Conservation (phyloP, 2,113 vertebrate genomes). For the Craseonycteris thonglongyai region DNA sequence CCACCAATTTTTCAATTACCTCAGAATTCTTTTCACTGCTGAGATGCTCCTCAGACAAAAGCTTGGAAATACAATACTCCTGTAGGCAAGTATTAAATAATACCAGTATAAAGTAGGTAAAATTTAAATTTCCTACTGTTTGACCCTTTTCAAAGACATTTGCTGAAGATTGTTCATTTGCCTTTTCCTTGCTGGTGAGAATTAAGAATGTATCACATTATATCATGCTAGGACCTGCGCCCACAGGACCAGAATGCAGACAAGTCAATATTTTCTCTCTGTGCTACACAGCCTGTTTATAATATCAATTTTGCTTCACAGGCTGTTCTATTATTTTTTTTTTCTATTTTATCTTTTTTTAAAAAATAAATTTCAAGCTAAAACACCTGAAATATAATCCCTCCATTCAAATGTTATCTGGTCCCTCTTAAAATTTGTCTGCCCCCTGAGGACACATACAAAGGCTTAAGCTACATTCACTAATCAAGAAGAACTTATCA, state of each 20-base stretch:
- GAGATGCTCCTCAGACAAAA: background rate
- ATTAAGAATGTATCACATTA: slow-evolving; percentile 8
- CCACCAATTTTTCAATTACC: slow-evolving; percentile 11
- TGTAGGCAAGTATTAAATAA: slow-evolving; percentile 10
- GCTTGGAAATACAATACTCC: slow-evolving; percentile 44
- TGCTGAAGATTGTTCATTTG: slow-evolving; percentile 45
- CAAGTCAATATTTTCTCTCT: slow-evolving; percentile 46
- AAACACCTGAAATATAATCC: slow-evolving; percentile 74
- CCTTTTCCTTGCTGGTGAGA: slow-evolving; percentile 58
- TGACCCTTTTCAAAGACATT: slow-evolving; percentile 55
- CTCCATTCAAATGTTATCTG: slow-evolving; percentile 68
- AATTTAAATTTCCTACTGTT: background rate
- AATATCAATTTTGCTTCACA: slow-evolving; percentile 46
- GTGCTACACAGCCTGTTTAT: slow-evolving; percentile 54
- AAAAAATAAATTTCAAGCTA: slow-evolving; percentile 73
- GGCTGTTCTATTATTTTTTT: slow-evolving; percentile 62
- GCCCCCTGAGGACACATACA: slow-evolving; percentile 64
- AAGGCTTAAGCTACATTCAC: slow-evolving; percentile 63
- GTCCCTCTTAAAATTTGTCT: slow-evolving; percentile 68
- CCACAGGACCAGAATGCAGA: slow-evolving; percentile 59
- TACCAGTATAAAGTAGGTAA: slow-evolving; percentile 27
- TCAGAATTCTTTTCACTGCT: slow-evolving; percentile 58
- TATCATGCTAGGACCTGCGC: slow-evolving; percentile 43
- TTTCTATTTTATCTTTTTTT: slow-evolving; percentile 64
- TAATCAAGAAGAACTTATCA: slow-evolving; percentile 66